Percentiles rank a stretch among this genome's conserved stretches.
Evolutionary conservation across 2,113 vertebrate genomes (phyloP).

Genomic region (Chlorodrepanis virens): DNA sequence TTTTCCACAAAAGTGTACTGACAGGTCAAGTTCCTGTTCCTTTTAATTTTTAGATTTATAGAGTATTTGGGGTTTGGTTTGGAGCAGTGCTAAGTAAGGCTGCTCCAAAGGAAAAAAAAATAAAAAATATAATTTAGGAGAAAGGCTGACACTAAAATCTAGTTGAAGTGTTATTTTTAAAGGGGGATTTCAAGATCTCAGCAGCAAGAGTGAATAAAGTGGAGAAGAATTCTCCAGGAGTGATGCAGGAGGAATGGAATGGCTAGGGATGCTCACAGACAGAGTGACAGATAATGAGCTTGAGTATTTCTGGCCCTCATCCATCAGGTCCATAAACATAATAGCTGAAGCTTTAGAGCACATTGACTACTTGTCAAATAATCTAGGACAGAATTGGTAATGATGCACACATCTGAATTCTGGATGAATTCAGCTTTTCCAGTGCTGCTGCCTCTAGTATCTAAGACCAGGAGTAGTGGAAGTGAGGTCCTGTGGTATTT

Average conservation of each 20-base stretch:
- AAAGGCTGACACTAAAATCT: neutral
- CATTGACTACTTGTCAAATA: neutral
- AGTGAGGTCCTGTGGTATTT: neutral
- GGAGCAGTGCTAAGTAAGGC: neutral
- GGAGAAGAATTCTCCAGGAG: neutral
- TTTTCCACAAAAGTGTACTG: neutral
- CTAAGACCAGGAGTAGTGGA: neutral
- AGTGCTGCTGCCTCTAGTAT: neutral
- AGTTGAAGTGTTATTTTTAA: neutral
- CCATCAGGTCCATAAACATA: neutral
- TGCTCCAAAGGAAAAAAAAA: neutral
- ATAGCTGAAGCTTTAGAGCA: neutral
- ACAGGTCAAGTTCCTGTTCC: neutral
- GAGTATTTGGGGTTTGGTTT: neutral
- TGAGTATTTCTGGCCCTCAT: neutral
- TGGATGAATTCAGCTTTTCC: neutral
- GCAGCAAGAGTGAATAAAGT: neutral
- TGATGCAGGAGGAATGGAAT: neutral
- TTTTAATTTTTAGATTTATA: neutral
- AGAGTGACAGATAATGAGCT: neutral
- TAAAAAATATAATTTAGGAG: neutral
- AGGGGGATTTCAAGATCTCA: neutral
- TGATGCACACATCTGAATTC: neutral
- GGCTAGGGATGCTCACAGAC: neutral
- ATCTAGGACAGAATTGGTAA: neutral